Percentiles rank a stretch among this genome's conserved stretches.
Conservation (phyloP, 2,797 vertebrate genomes). For the Periophthalmus magnuspinnatus region DNA sequence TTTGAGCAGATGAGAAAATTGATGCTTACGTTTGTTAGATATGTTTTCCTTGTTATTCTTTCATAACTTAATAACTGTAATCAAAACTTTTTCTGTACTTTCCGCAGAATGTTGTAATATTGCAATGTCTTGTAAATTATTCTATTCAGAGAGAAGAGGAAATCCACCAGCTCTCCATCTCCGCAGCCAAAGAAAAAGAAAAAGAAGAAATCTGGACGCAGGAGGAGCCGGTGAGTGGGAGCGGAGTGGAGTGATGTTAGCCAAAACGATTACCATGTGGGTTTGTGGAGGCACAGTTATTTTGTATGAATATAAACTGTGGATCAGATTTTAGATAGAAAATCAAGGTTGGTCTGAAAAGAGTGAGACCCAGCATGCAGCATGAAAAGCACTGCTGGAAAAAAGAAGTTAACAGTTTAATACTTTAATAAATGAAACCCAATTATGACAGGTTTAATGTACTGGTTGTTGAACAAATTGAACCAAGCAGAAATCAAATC, state of each 20-base stretch:
- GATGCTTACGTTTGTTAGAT: slow-evolving; percentile 6
- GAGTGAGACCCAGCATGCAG: background rate
- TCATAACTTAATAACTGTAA: slow-evolving; percentile 44
- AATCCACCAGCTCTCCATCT: slow-evolving; percentile 92
- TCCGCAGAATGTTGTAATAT: slow-evolving; percentile 29
- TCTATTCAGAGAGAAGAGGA: slow-evolving; percentile 75
- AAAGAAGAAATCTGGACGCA: slow-evolving; percentile 94
- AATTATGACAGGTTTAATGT: background rate
- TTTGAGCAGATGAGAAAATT: slow-evolving; percentile 47
- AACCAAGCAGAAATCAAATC: background rate
- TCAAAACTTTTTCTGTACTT: slow-evolving; percentile 23
- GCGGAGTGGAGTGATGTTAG: slow-evolving; percentile 7
- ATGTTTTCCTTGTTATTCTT: slow-evolving; percentile 16
- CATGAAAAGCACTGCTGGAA: background rate
- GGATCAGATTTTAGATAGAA: background rate
- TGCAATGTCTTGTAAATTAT: slow-evolving; percentile 28
- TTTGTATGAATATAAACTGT: slow-evolving; percentile 2
- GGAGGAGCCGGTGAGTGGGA: slow-evolving; percentile 88
- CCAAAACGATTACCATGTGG: slow-evolving; percentile 35
- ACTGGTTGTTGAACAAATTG: background rate
- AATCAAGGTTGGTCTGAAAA: background rate
- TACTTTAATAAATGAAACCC: background rate
- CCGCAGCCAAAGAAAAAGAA: slow-evolving; percentile 96
- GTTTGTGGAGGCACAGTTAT: slow-evolving; percentile 40
- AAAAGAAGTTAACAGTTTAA: background rate